These are phyloP conservation scores for Diplazon laetatorius DNA, from an alignment of 2,888 invertebrate species.

Conservation along the genomic window DNA sequence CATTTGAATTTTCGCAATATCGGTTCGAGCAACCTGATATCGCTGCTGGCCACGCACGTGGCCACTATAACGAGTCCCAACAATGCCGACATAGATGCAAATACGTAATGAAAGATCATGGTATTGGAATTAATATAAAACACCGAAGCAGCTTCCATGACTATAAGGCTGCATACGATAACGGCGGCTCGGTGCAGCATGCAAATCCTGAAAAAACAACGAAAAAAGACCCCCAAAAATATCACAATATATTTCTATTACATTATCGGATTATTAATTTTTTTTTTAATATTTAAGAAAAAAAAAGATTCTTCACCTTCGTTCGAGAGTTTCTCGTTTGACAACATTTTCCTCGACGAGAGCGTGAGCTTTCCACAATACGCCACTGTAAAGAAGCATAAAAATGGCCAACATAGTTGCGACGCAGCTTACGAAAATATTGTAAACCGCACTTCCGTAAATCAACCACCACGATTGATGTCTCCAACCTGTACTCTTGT, in stretches of 20 bases:
- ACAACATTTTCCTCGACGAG: slow-evolving; percentile 77
- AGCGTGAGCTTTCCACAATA: slow-evolving; percentile 82
- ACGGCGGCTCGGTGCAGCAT: slow-evolving; percentile 86
- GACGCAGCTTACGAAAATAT: slow-evolving; percentile 88
- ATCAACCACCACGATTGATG: slow-evolving; percentile 87
- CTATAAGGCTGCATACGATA: slow-evolving; percentile 85
- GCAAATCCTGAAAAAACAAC: slow-evolving; percentile 83
- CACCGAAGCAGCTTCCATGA: slow-evolving; percentile 86
- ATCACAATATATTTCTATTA: not conserved
- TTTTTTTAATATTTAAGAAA: not conserved
- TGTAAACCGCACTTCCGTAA: slow-evolving; percentile 85
- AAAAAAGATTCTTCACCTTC: slow-evolving; percentile 73
- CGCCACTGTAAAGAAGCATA: slow-evolving; percentile 87
- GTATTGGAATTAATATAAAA: slow-evolving; percentile 86
- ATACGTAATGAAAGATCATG: slow-evolving; percentile 85
- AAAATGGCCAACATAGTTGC: slow-evolving; percentile 88
- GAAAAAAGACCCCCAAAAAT: not conserved
- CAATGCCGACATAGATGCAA: slow-evolving; percentile 84
- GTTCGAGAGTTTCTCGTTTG: slow-evolving; percentile 78
- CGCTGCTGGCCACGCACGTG: slow-evolving; percentile 67
- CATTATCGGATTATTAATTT: not conserved
- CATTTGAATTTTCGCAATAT: slow-evolving; percentile 75
- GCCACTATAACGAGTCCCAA: slow-evolving; percentile 61
- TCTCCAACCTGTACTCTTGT: slow-evolving; percentile 85
- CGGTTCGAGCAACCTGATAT: slow-evolving; percentile 72